These are phyloP conservation scores for Chalcosyrphus nemorum DNA, from an alignment of 2,888 invertebrate species.

Conservation along the genomic window DNA sequence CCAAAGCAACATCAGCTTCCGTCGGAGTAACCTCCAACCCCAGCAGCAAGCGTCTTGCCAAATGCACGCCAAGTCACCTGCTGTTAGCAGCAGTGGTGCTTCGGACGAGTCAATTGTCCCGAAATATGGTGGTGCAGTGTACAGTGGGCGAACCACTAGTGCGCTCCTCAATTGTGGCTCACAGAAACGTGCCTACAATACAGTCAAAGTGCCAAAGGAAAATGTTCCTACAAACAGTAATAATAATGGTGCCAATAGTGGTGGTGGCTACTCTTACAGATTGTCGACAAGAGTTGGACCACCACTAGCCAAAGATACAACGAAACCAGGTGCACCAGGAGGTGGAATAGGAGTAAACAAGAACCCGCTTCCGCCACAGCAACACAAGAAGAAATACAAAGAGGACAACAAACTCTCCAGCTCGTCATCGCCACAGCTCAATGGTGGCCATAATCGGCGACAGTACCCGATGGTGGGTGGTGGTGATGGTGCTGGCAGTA, in stretches of 20 bases:
- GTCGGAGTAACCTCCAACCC: slow-evolving; percentile 69
- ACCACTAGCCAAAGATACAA: slow-evolving; percentile 62
- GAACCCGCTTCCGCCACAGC: slow-evolving; percentile 73
- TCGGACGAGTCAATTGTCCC: slow-evolving; percentile 77
- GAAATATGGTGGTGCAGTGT: slow-evolving; percentile 76
- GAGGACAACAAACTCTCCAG: slow-evolving; percentile 77
- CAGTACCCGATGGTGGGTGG: slow-evolving; percentile 48
- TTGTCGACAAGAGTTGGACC: slow-evolving; percentile 50
- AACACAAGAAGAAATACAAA: slow-evolving; percentile 76
- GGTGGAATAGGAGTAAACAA: slow-evolving; percentile 74
- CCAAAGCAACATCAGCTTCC: slow-evolving; percentile 75
- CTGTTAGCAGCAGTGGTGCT: slow-evolving; percentile 75
- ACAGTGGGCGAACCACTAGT: slow-evolving; percentile 53
- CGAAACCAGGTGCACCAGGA: slow-evolving; percentile 77
- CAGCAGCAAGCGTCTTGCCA: slow-evolving; percentile 44
- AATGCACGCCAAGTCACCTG: slow-evolving; percentile 75
- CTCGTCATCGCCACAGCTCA: slow-evolving; percentile 75
- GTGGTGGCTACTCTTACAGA: slow-evolving; percentile 59
- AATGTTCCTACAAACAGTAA: slow-evolving; percentile 76
- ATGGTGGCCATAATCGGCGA: slow-evolving; percentile 55
- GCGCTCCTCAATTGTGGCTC: slow-evolving; percentile 71
- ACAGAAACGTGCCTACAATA: slow-evolving; percentile 80
- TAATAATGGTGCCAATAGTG: slow-evolving; percentile 56
- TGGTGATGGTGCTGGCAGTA: slow-evolving; percentile 66
- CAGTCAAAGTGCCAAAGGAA: slow-evolving; percentile 79